Conservation (phyloP, 2,888 invertebrate genomes). For the Dusona sp. region DNA sequence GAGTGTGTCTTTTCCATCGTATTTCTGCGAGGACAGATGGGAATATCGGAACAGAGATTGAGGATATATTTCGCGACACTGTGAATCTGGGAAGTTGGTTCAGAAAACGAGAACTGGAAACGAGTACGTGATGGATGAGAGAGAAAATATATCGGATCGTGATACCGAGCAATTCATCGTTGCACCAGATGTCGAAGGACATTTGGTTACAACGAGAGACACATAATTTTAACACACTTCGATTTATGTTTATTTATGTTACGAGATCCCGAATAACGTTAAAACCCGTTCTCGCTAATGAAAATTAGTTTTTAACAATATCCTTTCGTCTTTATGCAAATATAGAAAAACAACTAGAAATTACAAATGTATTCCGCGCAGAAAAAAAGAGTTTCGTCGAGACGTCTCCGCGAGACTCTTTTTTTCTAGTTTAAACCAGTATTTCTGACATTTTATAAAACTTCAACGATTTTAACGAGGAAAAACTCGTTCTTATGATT, state of each 20-base stretch:
- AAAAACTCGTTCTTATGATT: background rate
- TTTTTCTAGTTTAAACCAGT: too few species aligned
- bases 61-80: slow-evolving; percentile 34
- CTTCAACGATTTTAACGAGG: background rate
- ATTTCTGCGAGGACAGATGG: slow-evolving; percentile 41
- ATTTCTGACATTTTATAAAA: too few species aligned
- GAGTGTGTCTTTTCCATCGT: slow-evolving; percentile 8
- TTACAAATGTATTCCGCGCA: too few species aligned
- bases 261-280: background rate
- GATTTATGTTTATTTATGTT: too few species aligned
- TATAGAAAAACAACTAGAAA: background rate
- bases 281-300: background rate
- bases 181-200: slow-evolving; percentile 26
- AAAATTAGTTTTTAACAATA: background rate
- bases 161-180: slow-evolving; percentile 25
- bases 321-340: background rate
- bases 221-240: background rate
- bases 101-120: slow-evolving; percentile 45
- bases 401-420: too few species aligned
- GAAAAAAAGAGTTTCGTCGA: too few species aligned
- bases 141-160: slow-evolving; percentile 56
- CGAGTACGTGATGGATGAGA: slow-evolving; percentile 22
- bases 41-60: slow-evolving; percentile 41
- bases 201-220: slow-evolving; percentile 22
- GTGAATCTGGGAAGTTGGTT: slow-evolving; percentile 12